Conservation (phyloP, 2,888 invertebrate species). For the Nezara viridula region DNA sequence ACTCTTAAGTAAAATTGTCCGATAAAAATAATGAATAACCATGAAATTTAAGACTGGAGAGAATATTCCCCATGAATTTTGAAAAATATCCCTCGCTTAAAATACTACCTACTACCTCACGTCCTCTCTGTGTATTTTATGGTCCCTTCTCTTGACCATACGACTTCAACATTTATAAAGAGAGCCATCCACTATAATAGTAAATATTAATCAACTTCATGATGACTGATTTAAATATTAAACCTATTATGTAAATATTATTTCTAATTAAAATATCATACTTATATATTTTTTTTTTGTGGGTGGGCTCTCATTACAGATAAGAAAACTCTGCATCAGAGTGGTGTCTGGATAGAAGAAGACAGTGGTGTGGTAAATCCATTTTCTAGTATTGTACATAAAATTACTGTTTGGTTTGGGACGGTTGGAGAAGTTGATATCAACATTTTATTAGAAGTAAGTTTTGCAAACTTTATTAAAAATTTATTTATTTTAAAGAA, state of each 20-base stretch:
- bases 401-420: background rate
- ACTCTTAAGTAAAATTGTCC: too few species aligned
- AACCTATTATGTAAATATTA: background rate
- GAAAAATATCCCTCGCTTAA: too few species aligned
- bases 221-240: background rate
- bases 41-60: too few species aligned
- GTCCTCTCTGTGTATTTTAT: too few species aligned
- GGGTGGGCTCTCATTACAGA: background rate
- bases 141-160: too few species aligned
- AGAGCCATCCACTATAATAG: too few species aligned
- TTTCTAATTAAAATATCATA: background rate
- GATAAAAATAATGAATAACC: too few species aligned
- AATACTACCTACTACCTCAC: too few species aligned
- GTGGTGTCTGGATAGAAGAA: background rate
- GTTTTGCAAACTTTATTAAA: background rate
- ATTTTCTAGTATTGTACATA: background rate
- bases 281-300: background rate
- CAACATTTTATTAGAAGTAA: background rate
- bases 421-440: background rate
- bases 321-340: background rate
- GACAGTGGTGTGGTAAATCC: background rate
- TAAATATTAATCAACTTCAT: too few species aligned
- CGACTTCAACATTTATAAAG: too few species aligned
- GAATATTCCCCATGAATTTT: too few species aligned
- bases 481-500: background rate